Base-by-base conservation (phyloP, 2,888 invertebrate genomes). In the Melikaiella ostensackeni region DNA sequence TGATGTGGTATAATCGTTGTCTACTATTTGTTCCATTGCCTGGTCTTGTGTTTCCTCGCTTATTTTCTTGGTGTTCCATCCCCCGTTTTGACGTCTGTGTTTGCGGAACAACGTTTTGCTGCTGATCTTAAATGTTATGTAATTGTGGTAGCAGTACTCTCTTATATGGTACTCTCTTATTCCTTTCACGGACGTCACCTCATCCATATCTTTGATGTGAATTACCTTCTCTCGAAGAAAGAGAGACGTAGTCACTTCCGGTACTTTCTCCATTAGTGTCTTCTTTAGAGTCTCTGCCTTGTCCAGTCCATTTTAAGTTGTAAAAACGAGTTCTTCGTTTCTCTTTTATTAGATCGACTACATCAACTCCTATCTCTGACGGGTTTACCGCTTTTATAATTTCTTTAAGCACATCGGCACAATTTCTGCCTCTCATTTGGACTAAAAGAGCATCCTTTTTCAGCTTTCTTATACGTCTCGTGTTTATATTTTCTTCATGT, bases 151-250 rank as follows among this genome's bases (percentile, higher is more conserved):
- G n/a, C n/a, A n/a, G n/a, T n/a, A n/a, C n/a, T n/a, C n/a, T n/a
- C n/a, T n/a, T 30, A 30, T 30, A 30, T 30, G 30, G 4, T 75
- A 77, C 62, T 77, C 75, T 27, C 8, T 74, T 4, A 80, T 77
- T 46, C 80, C 79, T 16, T 80, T 70, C 8, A 73, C 75, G 11
- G 80, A 79, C 7, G 75, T 73, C 11, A 78, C 24, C 42, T 78
- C 77, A 74, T 81, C 80, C 46, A 83, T n/a, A 21, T 64, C 79
- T 35, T 79, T 79, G 1, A 83, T 57, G 73, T 80, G 80, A 3
- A 83, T 46, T 4, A 46, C 7, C 7, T 46, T 46, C 19, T 46
- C 13, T 5, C 46, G 5, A 16, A 13, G 0, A 2, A 46, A 59
- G 9, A 35, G 19, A 13, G 77, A 70, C 3, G 70, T 35, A 5